phyloP scores from a whole-genome alignment of 2,888 invertebrate genomes.

The Carcina quercana region DNA sequence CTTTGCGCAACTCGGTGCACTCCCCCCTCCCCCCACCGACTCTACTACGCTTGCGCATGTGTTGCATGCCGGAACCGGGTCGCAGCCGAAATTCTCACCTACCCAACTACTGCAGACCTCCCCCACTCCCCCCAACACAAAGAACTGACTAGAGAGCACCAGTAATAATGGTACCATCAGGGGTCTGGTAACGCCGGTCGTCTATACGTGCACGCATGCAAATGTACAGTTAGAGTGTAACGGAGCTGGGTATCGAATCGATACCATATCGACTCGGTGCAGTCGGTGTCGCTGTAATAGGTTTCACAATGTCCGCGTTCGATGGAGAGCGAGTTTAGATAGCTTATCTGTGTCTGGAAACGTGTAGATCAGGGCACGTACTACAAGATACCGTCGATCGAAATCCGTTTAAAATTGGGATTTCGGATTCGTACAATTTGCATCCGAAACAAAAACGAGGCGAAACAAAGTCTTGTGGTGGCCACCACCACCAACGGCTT shows the following conservation, averaged over 20 bases:
- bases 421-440: no score
- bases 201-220: conserved; percentile 69
- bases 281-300: no score
- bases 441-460: no score
- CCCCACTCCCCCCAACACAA: conserved; percentile 28
- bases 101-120: conserved; percentile 40
- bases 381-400: no score
- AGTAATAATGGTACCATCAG: conserved; percentile 30
- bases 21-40: conserved; percentile 31
- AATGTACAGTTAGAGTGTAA: conserved; percentile 68
- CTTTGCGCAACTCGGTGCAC: conserved; percentile 72
- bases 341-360: no score
- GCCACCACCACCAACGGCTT: no score
- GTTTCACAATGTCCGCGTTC: no score
- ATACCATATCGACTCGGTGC: conserved; percentile 27
- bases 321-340: no score
- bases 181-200: conserved; percentile 32
- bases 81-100: conserved; percentile 58
- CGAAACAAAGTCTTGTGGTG: no score
- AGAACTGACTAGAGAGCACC: conserved; percentile 13
- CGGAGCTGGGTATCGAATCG: conserved; percentile 54
- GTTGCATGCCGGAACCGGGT: conserved; percentile 70
- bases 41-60: conserved; percentile 65
- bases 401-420: no score
- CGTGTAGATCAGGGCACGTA: no score